phyloP scores from a whole-genome alignment of 1,140 invertebrate genomes.

The Linepithema humile region DNA sequence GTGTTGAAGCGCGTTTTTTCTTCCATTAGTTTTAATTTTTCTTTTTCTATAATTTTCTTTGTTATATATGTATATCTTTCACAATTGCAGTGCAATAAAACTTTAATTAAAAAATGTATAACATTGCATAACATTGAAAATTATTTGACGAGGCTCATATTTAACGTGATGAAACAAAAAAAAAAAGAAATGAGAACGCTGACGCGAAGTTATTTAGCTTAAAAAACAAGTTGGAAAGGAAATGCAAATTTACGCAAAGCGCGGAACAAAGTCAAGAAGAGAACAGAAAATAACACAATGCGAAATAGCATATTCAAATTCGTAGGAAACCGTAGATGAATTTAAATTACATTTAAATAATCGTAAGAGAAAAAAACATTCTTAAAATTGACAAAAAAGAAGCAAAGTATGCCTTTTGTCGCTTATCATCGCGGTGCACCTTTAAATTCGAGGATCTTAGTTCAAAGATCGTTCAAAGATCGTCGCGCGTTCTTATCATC shows the following conservation, averaged over 20 bases:
- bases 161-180: not conserved
- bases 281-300: not conserved
- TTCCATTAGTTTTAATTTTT: too few species aligned
- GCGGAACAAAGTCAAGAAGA: not conserved
- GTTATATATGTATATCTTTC: too few species aligned
- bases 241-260: not conserved
- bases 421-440: not conserved
- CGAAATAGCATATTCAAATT: not conserved
- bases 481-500: conserved; percentile 14
- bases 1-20: too few species aligned
- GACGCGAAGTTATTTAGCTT: not conserved
- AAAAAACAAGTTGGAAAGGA: not conserved
- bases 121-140: too few species aligned
- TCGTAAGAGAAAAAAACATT: too few species aligned
- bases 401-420: not conserved
- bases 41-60: too few species aligned
- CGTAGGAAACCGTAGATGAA: not conserved
- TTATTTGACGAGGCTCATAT: too few species aligned
- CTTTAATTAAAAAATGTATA: too few species aligned
- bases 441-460: conserved; percentile 33
- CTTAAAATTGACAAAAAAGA: not conserved
- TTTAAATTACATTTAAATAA: conserved; percentile 1
- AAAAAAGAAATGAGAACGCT: not conserved
- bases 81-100: too few species aligned
- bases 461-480: conserved; percentile 44